Evolutionary conservation across 2,888 invertebrate species (phyloP), one percentile per base, ranked within the genome.

Genomic region (Heliconius ismenius): DNA sequence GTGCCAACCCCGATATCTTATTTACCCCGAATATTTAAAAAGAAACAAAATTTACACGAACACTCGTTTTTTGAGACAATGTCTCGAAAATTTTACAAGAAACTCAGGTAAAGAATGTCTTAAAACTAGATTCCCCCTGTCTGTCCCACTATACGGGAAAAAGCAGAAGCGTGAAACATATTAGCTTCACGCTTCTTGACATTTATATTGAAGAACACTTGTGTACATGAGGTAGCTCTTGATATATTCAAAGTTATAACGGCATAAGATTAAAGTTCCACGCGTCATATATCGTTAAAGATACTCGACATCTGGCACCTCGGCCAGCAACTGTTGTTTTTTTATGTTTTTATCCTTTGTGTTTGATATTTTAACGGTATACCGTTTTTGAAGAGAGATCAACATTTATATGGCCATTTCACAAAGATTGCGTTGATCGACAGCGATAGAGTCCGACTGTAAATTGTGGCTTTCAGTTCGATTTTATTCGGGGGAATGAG

Each of bases 291-390:
- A 3, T 69, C 21, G 49, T 69, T 32, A 62, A 69, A 49, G 62
- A 75, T 28, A 24, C 21, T 43, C 26, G 7, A 75, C 75, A 75
- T 75, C 69, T 75, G 75, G 43, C 69, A 69, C 62, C 75, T 75
- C 28, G 28, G 28, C 21, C n/a, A 28, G 32, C 75, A 69, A 75
- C 75, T 75, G 75, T 60, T 62, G 26, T 74, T 43, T 63, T 75
- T 65, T 74, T 67, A 28, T 74, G n/a, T 74, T 54, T 28, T 58
- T 67, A 58, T 58, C 39, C 62, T 63, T 39, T 67, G 18, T 36
- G 13, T 39, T 24, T 69, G 13, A 28, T 36, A 9, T 1, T 70
- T 24, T 32, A 70, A 58, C 70, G 24, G 24, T 32, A 36, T 36
- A 11, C 32, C 32, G 54, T 21, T 32, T 58, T 36, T 36, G 15